Evolutionary conservation across 2,888 invertebrate genomes (phyloP), one percentile per base, ranked within the genome.

Genomic region (Cerceris ruficornis): DNA sequence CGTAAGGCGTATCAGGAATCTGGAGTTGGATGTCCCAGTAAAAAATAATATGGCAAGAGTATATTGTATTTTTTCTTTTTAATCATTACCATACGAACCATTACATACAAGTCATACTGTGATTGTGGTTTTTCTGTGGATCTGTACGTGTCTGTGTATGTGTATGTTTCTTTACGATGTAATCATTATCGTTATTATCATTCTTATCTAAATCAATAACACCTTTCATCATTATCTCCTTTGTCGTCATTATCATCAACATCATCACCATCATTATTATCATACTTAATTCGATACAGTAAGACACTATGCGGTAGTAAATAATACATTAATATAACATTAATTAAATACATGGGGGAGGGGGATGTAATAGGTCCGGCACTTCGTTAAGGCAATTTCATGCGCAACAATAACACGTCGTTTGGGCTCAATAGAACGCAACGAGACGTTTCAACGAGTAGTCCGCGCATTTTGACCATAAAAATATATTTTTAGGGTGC

Each of bases 41-140:
- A 70, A 77, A 83, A 75, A 71, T 72, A 75, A 77, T 75, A 76
- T 81, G 79, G 79, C 81, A 79, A 85, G 74, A 79, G 74, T 82
- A 84, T 83, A 82, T 61, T 85, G 69, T 77, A 83, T 84, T 86
- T 81, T 80, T 73, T 62, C 75, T 87, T 28, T 90, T 91, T 90
- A 91, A 91, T 91, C 85, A 85, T 90, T 88, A 90, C 88, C 86
- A 88, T 91, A 91, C 89, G 91, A 90, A 91, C 89, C 90, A 87
- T 91, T 90, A 90, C 89, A 91, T 91, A 91, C 91, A 92, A 90
- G 89, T 90, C 90, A 90, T 91, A 88, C 88, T 89, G 89, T 89
- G 87, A 89, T 87, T 89, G 84, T 89, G 84, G 79, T 81, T 78
- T 74, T 80, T 57, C 67, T 76, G 67, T 43, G 52, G 50, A 55